Evolutionary conservation across 2,797 vertebrate genomes (phyloP).

Genomic region (Orestias chungarensis): DNA sequence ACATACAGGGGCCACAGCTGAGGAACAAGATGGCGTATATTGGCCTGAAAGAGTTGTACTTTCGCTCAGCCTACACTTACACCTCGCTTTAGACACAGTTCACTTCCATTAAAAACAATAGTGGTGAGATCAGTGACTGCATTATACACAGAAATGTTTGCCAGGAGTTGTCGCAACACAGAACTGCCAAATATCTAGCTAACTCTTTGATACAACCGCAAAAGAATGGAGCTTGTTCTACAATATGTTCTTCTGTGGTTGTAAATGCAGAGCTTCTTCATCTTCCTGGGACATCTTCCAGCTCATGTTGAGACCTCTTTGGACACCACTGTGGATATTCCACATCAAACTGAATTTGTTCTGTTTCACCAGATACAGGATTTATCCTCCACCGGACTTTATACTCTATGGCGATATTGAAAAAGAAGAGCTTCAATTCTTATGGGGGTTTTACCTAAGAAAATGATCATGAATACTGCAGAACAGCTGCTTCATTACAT

Average conservation of each 20-base stretch:
- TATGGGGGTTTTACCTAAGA: slow-evolving; percentile 38
- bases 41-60: slow-evolving; percentile 35
- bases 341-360: slow-evolving; percentile 33
- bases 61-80: slow-evolving; percentile 31
- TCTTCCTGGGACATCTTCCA: slow-evolving; percentile 55
- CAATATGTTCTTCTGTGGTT: slow-evolving; percentile 46
- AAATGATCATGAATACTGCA: slow-evolving; percentile 55
- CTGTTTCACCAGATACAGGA: slow-evolving; percentile 38
- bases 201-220: slow-evolving; percentile 46
- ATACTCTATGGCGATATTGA: slow-evolving; percentile 45
- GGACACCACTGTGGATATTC: slow-evolving; percentile 18
- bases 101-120: slow-evolving; percentile 48
- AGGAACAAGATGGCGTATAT: slow-evolving; percentile 54
- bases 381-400: slow-evolving; percentile 49
- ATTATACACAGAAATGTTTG: slow-evolving; percentile 46
- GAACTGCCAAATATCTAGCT: slow-evolving; percentile 48
- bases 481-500: slow-evolving; percentile 57
- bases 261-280: slow-evolving; percentile 42
- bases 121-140: slow-evolving; percentile 62
- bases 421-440: slow-evolving; percentile 45
- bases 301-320: slow-evolving; percentile 37
- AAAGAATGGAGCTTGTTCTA: slow-evolving; percentile 31
- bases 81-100: slow-evolving; percentile 43
- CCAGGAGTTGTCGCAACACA: slow-evolving; percentile 63
- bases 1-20: slow-evolving; percentile 58